A percentile compares a stretch with the other conserved stretches of the same genome.
Evolutionary conservation across 2,113 vertebrate species (phyloP).

Genomic region (Bettongia penicillata): DNA sequence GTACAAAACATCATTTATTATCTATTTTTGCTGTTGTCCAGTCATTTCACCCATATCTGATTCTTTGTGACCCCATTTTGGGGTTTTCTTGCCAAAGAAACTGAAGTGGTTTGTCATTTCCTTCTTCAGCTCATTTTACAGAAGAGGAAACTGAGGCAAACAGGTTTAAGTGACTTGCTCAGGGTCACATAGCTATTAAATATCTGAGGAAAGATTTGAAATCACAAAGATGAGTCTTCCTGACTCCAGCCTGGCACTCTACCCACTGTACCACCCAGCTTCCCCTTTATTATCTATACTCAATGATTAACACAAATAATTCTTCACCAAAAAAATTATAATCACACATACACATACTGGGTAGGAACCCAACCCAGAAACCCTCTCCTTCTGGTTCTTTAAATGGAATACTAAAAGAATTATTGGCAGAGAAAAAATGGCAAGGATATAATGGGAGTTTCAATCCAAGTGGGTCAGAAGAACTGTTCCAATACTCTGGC

Average conservation of each 20-base stretch:
- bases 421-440: slow-evolving; percentile 38
- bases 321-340: slow-evolving; percentile 37
- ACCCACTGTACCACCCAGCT: background rate
- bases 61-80: background rate
- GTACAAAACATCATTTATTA: background rate
- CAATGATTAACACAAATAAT: slow-evolving; percentile 52
- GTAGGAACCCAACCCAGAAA: background rate
- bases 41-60: background rate
- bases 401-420: slow-evolving; percentile 52
- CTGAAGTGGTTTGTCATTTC: background rate
- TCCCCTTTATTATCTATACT: background rate
- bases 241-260: background rate
- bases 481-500: background rate
- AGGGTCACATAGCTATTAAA: no score
- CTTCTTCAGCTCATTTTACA: background rate
- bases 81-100: background rate
- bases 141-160: background rate
- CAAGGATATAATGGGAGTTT: background rate
- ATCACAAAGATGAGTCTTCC: background rate
- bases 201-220: background rate
- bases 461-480: slow-evolving; percentile 56
- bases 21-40: no score
- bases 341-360: background rate
- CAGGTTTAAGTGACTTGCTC: no score
- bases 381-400: slow-evolving; percentile 57